Base-by-base conservation (phyloP, 2,888 invertebrate species). In the Ophonus ardosiacus region DNA sequence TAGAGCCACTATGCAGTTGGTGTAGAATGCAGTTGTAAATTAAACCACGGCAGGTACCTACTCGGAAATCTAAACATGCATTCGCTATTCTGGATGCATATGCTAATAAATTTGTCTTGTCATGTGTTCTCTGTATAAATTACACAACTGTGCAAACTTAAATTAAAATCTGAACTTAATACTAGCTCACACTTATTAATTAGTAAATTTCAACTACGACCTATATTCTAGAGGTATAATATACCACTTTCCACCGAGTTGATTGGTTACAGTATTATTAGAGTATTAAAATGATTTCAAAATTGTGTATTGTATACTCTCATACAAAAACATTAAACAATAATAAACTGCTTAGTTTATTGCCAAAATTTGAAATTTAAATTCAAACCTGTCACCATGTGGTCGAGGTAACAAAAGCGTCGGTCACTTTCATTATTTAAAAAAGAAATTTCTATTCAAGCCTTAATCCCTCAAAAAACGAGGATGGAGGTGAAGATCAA, bases 81-180 rank as follows among this genome's bases (percentile, higher is more conserved):
- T 80, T 80, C 63, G 61, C 61, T 80, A 80, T 80, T 80, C 80
- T 59, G 40, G 80, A 1, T 80, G 80, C 80, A 80, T 80, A 80
- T 38, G 59, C 80, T 80, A 80, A 80, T 80, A 80, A 80, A 80
- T 80, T 80, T 80, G 59, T 80, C 61, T 59, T 80, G 80, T 80
- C 80, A 61, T 80, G 61, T 80, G 80, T 80, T 80, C 59, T 59
- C 61, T 40, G 80, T 61, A 80, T 80, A 80, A 80, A 80, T 80
- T 80, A 59, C 80, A 61, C 61, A 80, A 80, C 63, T 80, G 80
- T 61, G 61, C 63, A 80, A 61, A 80, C 59, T 80, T 80, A 80
- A 80, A 80, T 80, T 80, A 80, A 80, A 80, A 80, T 80, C 38
- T 18, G 61, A 80, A 80, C 80, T 80, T 80, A 78, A 74, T 74